Evolutionary conservation across 1,140 invertebrate species (phyloP).

Genomic region (Caenorhabditis tropicalis): DNA sequence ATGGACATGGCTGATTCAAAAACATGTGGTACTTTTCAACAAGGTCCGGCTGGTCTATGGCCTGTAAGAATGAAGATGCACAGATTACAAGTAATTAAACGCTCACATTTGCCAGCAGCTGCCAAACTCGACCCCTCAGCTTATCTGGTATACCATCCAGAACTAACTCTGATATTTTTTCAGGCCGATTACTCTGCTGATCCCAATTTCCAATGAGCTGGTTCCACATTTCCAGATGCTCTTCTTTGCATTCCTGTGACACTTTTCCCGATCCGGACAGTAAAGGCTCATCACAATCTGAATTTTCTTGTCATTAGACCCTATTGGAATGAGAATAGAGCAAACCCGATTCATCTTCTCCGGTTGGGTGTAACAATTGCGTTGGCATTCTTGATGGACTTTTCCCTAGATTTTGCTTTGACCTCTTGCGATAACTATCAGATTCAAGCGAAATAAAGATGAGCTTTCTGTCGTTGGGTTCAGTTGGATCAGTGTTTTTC

Average conservation of each 20-base stretch:
- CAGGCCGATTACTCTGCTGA: slow-evolving; percentile 77
- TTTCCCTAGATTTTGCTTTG: slow-evolving; percentile 75
- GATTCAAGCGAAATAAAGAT: slow-evolving; percentile 49
- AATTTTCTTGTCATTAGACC: no score
- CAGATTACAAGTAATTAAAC: slow-evolving; percentile 75
- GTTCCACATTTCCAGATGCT: slow-evolving; percentile 88
- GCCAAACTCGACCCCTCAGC: slow-evolving; percentile 94
- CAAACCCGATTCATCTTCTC: slow-evolving; percentile 80
- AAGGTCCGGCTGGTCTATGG: slow-evolving; percentile 75
- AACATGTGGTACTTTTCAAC: slow-evolving; percentile 90
- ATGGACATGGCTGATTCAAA: slow-evolving; percentile 77
- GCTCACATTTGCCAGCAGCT: slow-evolving; percentile 86
- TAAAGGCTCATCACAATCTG: slow-evolving; percentile 89
- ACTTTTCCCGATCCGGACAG: slow-evolving; percentile 94
- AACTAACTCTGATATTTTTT: slow-evolving; percentile 81
- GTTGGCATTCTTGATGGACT: slow-evolving; percentile 75
- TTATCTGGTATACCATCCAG: slow-evolving; percentile 89
- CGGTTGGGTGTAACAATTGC: slow-evolving; percentile 73
- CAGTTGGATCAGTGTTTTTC: not conserved
- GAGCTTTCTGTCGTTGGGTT: not conserved
- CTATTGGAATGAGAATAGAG: not conserved
- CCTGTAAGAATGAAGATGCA: slow-evolving; percentile 64
- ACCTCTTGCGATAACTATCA: slow-evolving; percentile 37
- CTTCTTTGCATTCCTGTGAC: slow-evolving; percentile 91
- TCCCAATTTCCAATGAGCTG: slow-evolving; percentile 85